Conservation (phyloP, 2,888 invertebrate genomes). For the Muscina levida region DNA sequence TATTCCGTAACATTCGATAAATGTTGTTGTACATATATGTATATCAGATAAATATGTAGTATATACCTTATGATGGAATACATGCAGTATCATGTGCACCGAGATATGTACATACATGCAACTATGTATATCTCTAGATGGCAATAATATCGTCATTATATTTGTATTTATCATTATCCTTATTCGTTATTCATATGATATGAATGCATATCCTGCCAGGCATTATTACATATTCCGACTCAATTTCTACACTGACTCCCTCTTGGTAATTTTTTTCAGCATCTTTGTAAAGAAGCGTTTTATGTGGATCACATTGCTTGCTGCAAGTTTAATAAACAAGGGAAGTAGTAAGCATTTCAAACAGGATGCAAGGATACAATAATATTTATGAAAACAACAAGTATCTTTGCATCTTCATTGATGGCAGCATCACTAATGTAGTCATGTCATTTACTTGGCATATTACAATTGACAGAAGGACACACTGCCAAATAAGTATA, state of each 20-base stretch:
- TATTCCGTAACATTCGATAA: too few species aligned
- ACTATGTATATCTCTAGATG: neutral
- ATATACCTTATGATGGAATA: neutral
- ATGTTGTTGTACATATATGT: too few species aligned
- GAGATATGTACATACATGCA: too few species aligned
- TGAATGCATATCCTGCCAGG: neutral
- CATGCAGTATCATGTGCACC: neutral
- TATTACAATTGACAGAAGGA: constrained; percentile 1
- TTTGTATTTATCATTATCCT: constrained; percentile 9
- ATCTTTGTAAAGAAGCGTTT: neutral
- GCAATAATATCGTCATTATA: constrained; percentile 1
- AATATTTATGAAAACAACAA: too few species aligned
- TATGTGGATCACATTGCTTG: neutral
- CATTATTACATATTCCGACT: too few species aligned
- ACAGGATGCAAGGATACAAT: neutral
- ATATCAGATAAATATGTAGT: too few species aligned
- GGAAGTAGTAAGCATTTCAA: neutral
- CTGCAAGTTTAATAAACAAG: neutral
- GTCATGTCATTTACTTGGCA: constrained; percentile 13
- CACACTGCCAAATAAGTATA: too few species aligned
- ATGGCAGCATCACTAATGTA: too few species aligned
- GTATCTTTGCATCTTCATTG: too few species aligned
- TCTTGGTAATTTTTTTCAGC: too few species aligned
- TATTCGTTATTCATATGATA: neutral
- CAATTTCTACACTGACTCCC: too few species aligned